Conservation (phyloP, 2,113 vertebrate genomes). For the Muscicapa adusta region DNA sequence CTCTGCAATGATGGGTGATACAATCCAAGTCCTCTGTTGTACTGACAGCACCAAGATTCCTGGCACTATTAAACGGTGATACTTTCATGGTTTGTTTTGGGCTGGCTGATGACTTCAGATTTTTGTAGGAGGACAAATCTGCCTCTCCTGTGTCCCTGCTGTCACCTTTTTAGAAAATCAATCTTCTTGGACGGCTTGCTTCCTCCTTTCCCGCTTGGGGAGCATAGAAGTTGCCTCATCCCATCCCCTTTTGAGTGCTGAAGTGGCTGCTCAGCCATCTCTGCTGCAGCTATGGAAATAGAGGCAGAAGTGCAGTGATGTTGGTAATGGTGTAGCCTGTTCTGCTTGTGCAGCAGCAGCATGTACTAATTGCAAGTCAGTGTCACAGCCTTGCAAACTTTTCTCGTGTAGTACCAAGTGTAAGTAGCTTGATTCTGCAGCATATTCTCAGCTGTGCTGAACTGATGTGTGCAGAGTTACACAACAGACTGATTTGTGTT, state of each 20-base stretch:
- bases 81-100: not conserved
- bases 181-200: not conserved
- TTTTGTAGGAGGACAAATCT: not conserved
- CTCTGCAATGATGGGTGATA: not conserved
- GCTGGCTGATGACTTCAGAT: not conserved
- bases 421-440: not conserved
- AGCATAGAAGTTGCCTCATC: not conserved
- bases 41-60: not conserved
- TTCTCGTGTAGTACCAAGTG: not conserved
- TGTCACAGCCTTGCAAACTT: not conserved
- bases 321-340: not conserved
- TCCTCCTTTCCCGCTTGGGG: not conserved
- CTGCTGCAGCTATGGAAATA: not conserved
- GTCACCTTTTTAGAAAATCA: not conserved
- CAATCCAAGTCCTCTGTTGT: not conserved
- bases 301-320: not conserved
- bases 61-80: not conserved
- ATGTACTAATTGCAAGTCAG: not conserved
- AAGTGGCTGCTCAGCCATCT: not conserved
- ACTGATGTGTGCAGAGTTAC: not conserved
- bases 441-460: not conserved
- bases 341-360: not conserved
- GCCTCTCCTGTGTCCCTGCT: not conserved
- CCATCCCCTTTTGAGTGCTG: not conserved
- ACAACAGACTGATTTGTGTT: not conserved